Conservation (phyloP, 2,888 invertebrate species). For the Diarsia brunnea region DNA sequence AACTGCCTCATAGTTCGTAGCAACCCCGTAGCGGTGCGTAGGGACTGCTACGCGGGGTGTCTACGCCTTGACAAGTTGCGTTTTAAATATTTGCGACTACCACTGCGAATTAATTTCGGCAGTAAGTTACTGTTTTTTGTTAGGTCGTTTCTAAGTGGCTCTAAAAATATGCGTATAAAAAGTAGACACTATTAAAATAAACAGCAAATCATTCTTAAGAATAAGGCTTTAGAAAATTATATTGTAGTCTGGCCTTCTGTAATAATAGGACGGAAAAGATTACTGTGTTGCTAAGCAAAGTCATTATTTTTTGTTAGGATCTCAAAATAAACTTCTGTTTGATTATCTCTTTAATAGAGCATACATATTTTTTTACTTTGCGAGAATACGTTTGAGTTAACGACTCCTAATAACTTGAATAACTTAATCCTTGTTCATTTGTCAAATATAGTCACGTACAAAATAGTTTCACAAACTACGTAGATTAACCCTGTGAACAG, state of each 20-base stretch:
- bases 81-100: not conserved
- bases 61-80: not conserved
- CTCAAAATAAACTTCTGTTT: constrained; percentile 13
- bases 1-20: not conserved
- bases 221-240: constrained; percentile 29
- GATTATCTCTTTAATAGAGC: not conserved
- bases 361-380: not conserved
- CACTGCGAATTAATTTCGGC: constrained; percentile 57
- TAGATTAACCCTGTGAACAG: constrained; percentile 34
- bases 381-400: not conserved
- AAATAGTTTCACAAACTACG: constrained; percentile 34
- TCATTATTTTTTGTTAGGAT: constrained; percentile 8
- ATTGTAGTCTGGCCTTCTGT: constrained; percentile 26
- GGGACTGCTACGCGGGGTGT: constrained; percentile 22
- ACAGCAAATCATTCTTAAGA: constrained; percentile 45
- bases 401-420: not conserved
- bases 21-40: constrained; percentile 3
- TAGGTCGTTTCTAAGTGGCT: constrained; percentile 46
- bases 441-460: constrained; percentile 24
- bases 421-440: constrained; percentile 28
- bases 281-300: constrained; percentile 16
- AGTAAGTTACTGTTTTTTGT: constrained; percentile 59
- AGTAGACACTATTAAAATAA: constrained; percentile 56
- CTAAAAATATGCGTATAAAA: constrained; percentile 55
- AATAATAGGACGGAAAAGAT: constrained; percentile 19